A percentile compares a stretch with the other conserved stretches of the same genome.
These are phyloP conservation scores for Tylochromis polylepis DNA, from an alignment of 2,113 vertebrate genomes.

Conservation along the genomic window DNA sequence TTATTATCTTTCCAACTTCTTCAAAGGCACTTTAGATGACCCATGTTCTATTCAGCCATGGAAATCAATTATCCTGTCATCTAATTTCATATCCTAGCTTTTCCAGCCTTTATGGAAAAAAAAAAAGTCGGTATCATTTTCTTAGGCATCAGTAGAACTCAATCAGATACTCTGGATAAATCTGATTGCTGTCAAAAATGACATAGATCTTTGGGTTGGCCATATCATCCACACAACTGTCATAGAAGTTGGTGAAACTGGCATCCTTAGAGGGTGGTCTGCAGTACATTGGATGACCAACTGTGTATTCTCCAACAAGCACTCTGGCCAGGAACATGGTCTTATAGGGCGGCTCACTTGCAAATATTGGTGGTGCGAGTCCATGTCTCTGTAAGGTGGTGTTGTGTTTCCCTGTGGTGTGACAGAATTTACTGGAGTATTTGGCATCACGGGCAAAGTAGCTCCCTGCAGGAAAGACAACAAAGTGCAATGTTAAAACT, in stretches of 20 bases:
- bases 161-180: slow-evolving; percentile 95
- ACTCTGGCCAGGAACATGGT: slow-evolving; percentile 95
- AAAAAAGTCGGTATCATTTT: background rate
- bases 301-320: slow-evolving; percentile 87
- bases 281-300: slow-evolving; percentile 84
- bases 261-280: slow-evolving; percentile 92
- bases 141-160: slow-evolving; percentile 81
- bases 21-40: slow-evolving; percentile 64
- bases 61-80: background rate
- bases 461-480: slow-evolving; percentile 76
- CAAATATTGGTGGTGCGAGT: slow-evolving; percentile 66
- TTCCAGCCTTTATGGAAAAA: background rate
- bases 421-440: slow-evolving; percentile 93
- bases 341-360: slow-evolving; percentile 75
- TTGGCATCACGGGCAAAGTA: slow-evolving; percentile 93
- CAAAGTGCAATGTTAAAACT: background rate
- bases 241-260: slow-evolving; percentile 90
- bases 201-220: slow-evolving; percentile 94
- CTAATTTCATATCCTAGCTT: background rate
- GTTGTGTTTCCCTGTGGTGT: slow-evolving; percentile 85
- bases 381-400: slow-evolving; percentile 77
- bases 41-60: slow-evolving; percentile 13
- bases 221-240: slow-evolving; percentile 94
- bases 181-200: slow-evolving; percentile 95
- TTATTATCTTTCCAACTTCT: slow-evolving; percentile 13